Conservation (phyloP, 2,888 invertebrate species). For the Axea sp. region DNA sequence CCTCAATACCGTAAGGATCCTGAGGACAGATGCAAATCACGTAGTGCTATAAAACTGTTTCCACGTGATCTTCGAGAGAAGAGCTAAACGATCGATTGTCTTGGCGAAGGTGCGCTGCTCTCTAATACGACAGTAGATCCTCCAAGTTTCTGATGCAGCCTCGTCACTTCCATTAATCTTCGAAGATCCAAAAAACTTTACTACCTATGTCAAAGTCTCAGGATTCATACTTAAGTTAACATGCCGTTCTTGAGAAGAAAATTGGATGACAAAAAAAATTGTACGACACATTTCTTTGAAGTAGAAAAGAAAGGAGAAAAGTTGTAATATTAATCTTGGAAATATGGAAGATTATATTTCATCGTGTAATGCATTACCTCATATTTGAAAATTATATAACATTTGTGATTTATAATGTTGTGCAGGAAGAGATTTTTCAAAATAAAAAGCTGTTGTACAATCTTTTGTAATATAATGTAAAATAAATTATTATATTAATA, state of each 20-base stretch:
- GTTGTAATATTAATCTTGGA: constrained; percentile 24
- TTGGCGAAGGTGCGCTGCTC: constrained; percentile 18
- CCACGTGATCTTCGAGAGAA: constrained; percentile 37
- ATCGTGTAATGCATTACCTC: constrained; percentile 2
- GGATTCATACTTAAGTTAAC: constrained; percentile 54
- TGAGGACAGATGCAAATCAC: constrained; percentile 66
- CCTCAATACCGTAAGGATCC: no score
- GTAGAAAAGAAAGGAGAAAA: constrained; percentile 7
- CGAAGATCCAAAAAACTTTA: constrained; percentile 51
- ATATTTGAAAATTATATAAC: constrained; percentile 6
- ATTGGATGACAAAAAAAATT: constrained; percentile 43
- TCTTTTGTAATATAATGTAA: no score
- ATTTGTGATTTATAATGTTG: no score
- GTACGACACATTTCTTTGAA: constrained; percentile 31
- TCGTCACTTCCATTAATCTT: constrained; percentile 65
- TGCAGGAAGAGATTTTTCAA: no score
- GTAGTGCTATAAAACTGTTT: constrained; percentile 56
- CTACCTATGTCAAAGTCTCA: constrained; percentile 46
- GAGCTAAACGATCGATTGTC: constrained; percentile 55
- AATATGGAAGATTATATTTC: constrained; percentile 17
- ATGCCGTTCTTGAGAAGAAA: constrained; percentile 42
- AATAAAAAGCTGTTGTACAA: no score
- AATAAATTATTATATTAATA: no score
- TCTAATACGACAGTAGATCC: constrained; percentile 36
- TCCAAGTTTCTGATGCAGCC: constrained; percentile 53